Evolutionary conservation across 2,113 vertebrate genomes (phyloP).

Genomic region (Cryptotis parvus): DNA sequence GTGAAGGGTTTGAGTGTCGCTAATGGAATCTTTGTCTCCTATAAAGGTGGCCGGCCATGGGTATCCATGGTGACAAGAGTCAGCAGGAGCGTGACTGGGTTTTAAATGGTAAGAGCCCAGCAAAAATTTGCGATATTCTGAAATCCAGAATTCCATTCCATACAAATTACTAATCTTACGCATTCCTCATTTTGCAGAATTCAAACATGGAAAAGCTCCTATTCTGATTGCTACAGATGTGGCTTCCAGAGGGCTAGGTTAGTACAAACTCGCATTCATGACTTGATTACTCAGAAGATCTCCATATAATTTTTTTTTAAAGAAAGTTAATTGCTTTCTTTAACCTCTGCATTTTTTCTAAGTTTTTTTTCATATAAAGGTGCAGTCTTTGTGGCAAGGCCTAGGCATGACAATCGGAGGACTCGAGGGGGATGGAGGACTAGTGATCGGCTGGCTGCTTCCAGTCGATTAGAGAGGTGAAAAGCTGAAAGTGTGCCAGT

Average conservation of each 20-base stretch:
- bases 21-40: background rate
- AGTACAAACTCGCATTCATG: constrained; percentile 89
- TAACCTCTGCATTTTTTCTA: constrained; percentile 99
- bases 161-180: background rate
- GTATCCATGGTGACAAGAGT: constrained; percentile 99
- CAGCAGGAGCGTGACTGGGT: constrained; percentile 99
- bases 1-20: background rate
- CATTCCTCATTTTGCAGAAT: constrained; percentile 89
- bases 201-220: constrained; percentile 98
- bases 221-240: constrained; percentile 99
- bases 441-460: constrained; percentile 99
- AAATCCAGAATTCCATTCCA: too few relatives aligned
- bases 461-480: constrained; percentile 99
- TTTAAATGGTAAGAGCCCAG: constrained; percentile 93
- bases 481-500: constrained; percentile 99
- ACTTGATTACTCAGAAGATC: constrained; percentile 84
- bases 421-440: constrained; percentile 99
- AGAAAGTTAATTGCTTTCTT: constrained; percentile 99
- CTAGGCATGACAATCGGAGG: constrained; percentile 99
- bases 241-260: constrained; percentile 98
- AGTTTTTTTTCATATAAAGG: constrained; percentile 99
- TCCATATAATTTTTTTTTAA: constrained; percentile 93
- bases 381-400: constrained; percentile 99
- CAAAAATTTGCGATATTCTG: too few relatives aligned
- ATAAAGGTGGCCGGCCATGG: constrained; percentile 98